Conservation (phyloP, 2,888 invertebrate genomes). For the Octonoba sinensis region DNA sequence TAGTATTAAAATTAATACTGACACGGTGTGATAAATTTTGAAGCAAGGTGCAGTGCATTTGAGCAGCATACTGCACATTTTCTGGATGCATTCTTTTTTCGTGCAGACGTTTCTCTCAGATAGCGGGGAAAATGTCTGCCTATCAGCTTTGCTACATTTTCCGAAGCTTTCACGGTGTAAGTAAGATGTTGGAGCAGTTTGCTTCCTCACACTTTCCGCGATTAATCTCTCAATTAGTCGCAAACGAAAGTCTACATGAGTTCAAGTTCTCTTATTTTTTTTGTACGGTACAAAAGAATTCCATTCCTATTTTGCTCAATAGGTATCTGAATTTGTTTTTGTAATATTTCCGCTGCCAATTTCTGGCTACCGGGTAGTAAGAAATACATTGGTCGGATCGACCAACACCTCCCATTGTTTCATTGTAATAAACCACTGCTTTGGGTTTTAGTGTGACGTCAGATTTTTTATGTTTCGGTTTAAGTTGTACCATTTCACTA, state of each 20-base stretch:
- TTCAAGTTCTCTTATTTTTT: background rate
- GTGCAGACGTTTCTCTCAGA: background rate
- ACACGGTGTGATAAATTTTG: background rate
- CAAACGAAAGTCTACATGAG: slow-evolving; percentile 9
- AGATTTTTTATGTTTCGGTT: background rate
- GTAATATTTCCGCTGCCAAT: background rate
- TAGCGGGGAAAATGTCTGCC: slow-evolving; percentile 7
- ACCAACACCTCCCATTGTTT: slow-evolving; percentile 10
- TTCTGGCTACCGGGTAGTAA: background rate
- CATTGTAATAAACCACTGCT: slow-evolving; percentile 2
- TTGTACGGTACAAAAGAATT: background rate
- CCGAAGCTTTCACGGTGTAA: background rate
- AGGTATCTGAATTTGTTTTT: background rate
- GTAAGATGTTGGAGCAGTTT: background rate
- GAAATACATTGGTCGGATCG: background rate
- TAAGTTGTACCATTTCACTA: slow-evolving; percentile 14
- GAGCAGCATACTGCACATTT: slow-evolving; percentile 3
- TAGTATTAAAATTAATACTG: no score
- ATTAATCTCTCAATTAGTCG: background rate
- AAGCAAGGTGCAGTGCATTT: background rate
- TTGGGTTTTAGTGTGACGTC: slow-evolving; percentile 17
- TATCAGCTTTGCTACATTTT: background rate
- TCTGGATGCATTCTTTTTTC: slow-evolving; percentile 4
- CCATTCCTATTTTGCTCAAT: background rate
- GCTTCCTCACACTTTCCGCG: background rate